phyloP scores from a whole-genome alignment of 2,888 invertebrate genomes.

The Caenorhabditis sp. region DNA sequence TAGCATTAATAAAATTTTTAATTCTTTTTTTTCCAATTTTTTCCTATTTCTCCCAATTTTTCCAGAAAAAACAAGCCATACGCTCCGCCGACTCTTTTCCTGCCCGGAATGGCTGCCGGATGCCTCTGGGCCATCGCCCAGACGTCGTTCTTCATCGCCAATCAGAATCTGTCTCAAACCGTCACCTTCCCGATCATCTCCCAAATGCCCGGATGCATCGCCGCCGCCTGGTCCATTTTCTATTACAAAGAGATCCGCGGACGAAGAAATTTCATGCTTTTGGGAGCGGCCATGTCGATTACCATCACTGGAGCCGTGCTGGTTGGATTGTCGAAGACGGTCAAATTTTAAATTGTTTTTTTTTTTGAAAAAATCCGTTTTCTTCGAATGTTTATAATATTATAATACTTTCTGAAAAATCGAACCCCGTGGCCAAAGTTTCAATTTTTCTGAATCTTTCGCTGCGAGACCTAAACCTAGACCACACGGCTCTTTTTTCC shows the following conservation, averaged over 20 bases:
- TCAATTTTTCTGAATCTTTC: background rate
- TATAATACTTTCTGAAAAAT: no score
- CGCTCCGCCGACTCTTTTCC: conserved; percentile 83
- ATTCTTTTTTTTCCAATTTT: no score
- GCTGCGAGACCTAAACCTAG: no score
- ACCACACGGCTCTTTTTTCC: no score
- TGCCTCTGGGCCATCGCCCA: conserved; percentile 85
- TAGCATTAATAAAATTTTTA: no score
- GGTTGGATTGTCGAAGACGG: conserved; percentile 79
- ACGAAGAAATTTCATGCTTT: conserved; percentile 72
- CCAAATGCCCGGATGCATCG: conserved; percentile 84
- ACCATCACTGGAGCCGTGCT: conserved; percentile 77
- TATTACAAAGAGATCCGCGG: conserved; percentile 84
- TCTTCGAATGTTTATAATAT: no score
- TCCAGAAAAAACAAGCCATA: conserved; percentile 83
- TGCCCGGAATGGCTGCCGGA: conserved; percentile 85
- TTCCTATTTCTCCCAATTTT: no score
- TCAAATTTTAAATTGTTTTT: conserved; percentile 47
- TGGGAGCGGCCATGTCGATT: conserved; percentile 75
- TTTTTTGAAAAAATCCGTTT: background rate
- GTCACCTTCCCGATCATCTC: conserved; percentile 85
- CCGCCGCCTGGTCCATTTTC: conserved; percentile 84
- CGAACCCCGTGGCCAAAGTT: background rate
- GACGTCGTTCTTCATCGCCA: conserved; percentile 85
- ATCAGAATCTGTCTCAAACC: conserved; percentile 84